Evolutionary conservation across 2,888 invertebrate species (phyloP), one percentile per base, ranked within the genome.

Genomic region (Notocelia uddmanniana): DNA sequence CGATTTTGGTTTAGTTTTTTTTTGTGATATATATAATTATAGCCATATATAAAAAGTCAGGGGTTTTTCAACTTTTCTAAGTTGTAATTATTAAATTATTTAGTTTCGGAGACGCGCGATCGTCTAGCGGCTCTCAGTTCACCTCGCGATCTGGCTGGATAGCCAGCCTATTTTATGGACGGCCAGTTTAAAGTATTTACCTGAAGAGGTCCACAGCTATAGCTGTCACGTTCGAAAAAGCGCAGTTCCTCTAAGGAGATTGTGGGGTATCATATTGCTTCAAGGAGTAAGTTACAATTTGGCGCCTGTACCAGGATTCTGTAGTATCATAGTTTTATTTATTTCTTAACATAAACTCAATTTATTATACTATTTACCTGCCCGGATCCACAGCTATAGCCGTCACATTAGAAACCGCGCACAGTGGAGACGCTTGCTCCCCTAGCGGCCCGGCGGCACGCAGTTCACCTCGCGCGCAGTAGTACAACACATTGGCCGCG

Each of bases 401-500:
- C 74, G 95, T 92, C 13, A 96, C 94, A 81, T 93, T 88, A 54
- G 86, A 80, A 75, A 90, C 85, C 76, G 88, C 77, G 70, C 86
- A 75, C 85, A 89, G 67, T 90, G 87, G 77, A 0, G 95, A 94
- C 34, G 96, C 94, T 83, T 94, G 96, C 86, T 97, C 96, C 2
- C 97, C 98, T 76, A 95, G 94, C 66, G 97, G 90, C 81, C 95
- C 96, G 76, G 96, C 95, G 0, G 95, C 97, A 68, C 95, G 92
- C 76, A 98, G 97, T 76, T 94, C 91, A 89, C 80, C 83, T 69
- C 91, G 91, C 11, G 95, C 94, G 91, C 95, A 95, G 84, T 97
- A 95, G 89, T 96, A 97, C 88, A 97, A 94, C 82, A 97, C 94
- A 58, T 95, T 93, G 18, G 97, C 96, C 73, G 97, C 95, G 97